Percentiles rank a stretch among this genome's conserved stretches.
These are phyloP conservation scores for Hetaerina titia DNA, from an alignment of 2,888 invertebrate genomes.

Conservation along the genomic window DNA sequence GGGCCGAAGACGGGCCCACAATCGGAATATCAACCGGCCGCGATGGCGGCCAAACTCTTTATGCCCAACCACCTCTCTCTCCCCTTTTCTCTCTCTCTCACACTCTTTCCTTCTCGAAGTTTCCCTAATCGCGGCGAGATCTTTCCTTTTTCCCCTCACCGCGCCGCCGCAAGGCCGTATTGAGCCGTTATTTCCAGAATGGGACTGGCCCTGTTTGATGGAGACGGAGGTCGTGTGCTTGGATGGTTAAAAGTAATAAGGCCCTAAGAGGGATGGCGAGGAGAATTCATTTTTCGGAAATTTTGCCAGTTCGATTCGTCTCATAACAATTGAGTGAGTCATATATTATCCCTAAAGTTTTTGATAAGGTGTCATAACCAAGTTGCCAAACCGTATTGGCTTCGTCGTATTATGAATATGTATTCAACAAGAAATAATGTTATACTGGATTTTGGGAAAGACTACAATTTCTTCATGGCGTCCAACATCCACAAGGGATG, in stretches of 20 bases:
- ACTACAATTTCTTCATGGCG: no score
- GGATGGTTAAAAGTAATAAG: background rate
- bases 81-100: background rate
- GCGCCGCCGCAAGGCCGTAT: background rate
- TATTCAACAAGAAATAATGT: no score
- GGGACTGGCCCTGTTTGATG: background rate
- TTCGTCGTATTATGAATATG: no score
- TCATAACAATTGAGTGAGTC: background rate
- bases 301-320: background rate
- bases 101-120: background rate
- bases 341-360: background rate
- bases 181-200: slow-evolving; percentile 14
- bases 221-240: background rate
- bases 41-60: slow-evolving; percentile 8
- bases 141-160: background rate
- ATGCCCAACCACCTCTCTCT: background rate
- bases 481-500: no score
- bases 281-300: background rate
- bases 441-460: no score
- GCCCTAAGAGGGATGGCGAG: background rate
- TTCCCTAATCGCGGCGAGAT: slow-evolving; percentile 9
- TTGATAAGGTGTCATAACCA: no score
- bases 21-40: slow-evolving; percentile 25
- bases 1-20: background rate
- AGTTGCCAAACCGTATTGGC: no score